phyloP scores from a whole-genome alignment of 2,113 vertebrate genomes.

The Otolemur garnettii region DNA sequence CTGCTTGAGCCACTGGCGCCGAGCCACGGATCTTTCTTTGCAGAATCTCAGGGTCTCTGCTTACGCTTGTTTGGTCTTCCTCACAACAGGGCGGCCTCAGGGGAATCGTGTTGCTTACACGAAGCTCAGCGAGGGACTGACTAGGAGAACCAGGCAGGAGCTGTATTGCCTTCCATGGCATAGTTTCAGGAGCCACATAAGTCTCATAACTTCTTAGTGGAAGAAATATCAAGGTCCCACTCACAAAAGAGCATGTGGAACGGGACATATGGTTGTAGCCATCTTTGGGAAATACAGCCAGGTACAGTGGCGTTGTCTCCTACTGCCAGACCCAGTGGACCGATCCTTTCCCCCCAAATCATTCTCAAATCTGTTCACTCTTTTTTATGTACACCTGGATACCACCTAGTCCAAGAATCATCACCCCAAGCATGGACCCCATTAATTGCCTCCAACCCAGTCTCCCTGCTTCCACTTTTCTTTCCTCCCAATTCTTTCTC shows the following conservation, averaged over 20 bases:
- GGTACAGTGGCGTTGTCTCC: neutral
- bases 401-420: neutral
- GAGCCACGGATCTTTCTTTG: neutral
- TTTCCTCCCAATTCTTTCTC: neutral
- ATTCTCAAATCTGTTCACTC: neutral
- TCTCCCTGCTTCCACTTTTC: neutral
- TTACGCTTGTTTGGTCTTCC: neutral
- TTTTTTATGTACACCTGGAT: neutral
- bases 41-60: neutral
- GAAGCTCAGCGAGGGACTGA: neutral
- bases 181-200: neutral
- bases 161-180: neutral
- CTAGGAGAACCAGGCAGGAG: neutral
- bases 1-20: too few species aligned
- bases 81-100: neutral
- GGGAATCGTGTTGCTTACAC: neutral
- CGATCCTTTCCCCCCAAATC: neutral
- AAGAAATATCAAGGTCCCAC: neutral
- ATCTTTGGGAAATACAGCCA: neutral
- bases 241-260: neutral
- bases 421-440: neutral
- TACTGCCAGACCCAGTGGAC: too few species aligned
- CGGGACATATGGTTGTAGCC: neutral
- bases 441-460: neutral
- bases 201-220: neutral